Base-by-base conservation (phyloP, 2,888 invertebrate species). In the Xestoiulus laeticollis region DNA sequence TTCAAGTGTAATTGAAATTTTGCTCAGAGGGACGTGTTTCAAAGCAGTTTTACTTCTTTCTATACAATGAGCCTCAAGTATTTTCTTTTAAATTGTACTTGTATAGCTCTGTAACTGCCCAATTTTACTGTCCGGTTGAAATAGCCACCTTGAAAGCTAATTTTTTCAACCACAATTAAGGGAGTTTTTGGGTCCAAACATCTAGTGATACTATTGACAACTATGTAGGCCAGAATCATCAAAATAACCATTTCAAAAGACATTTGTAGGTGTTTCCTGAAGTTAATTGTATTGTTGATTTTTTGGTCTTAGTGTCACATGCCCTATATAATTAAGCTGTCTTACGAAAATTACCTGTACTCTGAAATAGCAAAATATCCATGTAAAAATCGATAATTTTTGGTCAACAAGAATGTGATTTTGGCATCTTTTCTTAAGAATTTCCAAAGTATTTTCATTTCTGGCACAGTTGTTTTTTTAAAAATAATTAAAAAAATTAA, bases 181-280 rank as follows among this genome's bases (percentile, higher is more conserved):
- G 30, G 16, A 32, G 26, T 78, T 59, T 78, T 78, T 78, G 78
- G 78, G 78, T 12, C 78, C 78, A 78, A 30, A 30, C 16, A 12
- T 30, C 78, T 16, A 32, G 30, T 30, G 30, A 78, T 68, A 26
- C 68, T 68, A 26, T 68, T 68, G 68, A 68, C 32, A 78, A 16
- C 14, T 30, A 78, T 78, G 30, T 78, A 78, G 78, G 78, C 30
- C 78, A 78, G 78, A 78, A 14, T 26, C 78, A 78, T 78, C 78
- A 78, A 78, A 68, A 16, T 78, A 78, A 78, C 78, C 78, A 78
- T 78, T 78, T 30, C 8, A 16, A 78, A 78, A 32, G 30, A 1
- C 30, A 16, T 48, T 48, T 48, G 48, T 30, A 5, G 30, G 30
- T 78, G 78, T 78, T 78, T 30, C 30, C 78, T 16, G 30, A 16